These are phyloP conservation scores for Zaprionus africanus DNA, from an alignment of 1,140 invertebrate species.

Conservation along the genomic window DNA sequence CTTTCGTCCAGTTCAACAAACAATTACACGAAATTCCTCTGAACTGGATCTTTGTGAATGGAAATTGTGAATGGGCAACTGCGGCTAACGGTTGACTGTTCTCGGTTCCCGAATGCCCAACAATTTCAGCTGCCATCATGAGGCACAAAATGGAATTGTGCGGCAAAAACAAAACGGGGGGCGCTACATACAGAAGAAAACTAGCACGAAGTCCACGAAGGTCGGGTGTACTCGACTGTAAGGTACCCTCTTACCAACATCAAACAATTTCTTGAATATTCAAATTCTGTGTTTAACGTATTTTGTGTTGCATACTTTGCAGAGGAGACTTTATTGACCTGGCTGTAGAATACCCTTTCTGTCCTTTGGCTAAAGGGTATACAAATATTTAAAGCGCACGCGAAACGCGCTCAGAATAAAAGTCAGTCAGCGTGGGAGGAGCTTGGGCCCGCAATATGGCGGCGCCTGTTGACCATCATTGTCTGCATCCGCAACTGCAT, in stretches of 20 bases:
- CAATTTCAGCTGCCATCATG: slow-evolving; percentile 36
- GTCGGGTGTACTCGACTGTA: too few species aligned
- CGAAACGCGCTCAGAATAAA: slow-evolving; percentile 47
- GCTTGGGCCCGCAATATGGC: slow-evolving; percentile 44
- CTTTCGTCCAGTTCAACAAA: slow-evolving; percentile 16
- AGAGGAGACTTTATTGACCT: too few species aligned
- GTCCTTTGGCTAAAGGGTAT: background rate
- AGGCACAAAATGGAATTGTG: slow-evolving; percentile 45
- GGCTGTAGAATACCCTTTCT: too few species aligned
- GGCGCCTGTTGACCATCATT: slow-evolving; percentile 24
- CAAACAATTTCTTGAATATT: too few species aligned
- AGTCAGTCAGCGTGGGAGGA: slow-evolving; percentile 39
- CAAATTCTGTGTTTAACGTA: too few species aligned
- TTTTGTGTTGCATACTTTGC: too few species aligned
- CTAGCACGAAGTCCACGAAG: too few species aligned
- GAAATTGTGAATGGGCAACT: background rate
- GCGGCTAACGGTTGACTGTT: slow-evolving; percentile 5
- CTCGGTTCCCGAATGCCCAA: slow-evolving; percentile 15
- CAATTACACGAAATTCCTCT: slow-evolving; percentile 48
- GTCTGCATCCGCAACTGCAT: slow-evolving; percentile 6
- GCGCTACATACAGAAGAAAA: background rate
- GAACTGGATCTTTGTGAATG: background rate
- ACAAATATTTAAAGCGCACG: slow-evolving; percentile 62
- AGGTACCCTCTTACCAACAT: too few species aligned
- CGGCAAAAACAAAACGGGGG: slow-evolving; percentile 13